Evolutionary conservation across 2,113 vertebrate species (phyloP).

Genomic region (Numenius arquata): DNA sequence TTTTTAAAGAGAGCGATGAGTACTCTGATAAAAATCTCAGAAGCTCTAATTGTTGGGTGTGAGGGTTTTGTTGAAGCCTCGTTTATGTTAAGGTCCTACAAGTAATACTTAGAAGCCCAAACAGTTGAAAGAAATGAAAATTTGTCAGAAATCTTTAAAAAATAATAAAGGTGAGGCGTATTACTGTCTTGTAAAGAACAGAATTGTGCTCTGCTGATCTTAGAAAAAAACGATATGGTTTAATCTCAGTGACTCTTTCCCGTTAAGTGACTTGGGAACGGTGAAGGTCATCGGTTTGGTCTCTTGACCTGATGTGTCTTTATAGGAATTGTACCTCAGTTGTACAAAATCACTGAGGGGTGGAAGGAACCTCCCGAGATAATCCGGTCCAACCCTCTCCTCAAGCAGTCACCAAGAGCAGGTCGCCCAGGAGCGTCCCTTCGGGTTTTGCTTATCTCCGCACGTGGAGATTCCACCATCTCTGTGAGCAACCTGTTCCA

Average conservation of each 20-base stretch:
- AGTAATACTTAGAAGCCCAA: too few relatives aligned
- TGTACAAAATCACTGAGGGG: background rate
- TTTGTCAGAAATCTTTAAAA: too few relatives aligned
- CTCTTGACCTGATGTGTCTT: background rate
- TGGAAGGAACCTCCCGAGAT: background rate
- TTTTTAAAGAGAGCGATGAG: too few relatives aligned
- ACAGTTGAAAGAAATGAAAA: too few relatives aligned
- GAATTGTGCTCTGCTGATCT: too few relatives aligned
- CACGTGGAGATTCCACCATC: background rate
- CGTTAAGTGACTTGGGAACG: background rate
- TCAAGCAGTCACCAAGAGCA: background rate
- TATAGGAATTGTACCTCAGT: background rate
- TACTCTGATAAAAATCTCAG: too few relatives aligned
- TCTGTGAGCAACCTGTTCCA: background rate
- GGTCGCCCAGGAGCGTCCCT: background rate
- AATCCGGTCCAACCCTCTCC: background rate
- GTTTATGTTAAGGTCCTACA: too few relatives aligned
- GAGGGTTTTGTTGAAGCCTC: too few relatives aligned
- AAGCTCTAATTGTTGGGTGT: too few relatives aligned
- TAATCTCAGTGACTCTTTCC: background rate
- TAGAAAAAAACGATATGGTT: too few relatives aligned
- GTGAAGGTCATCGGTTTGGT: background rate
- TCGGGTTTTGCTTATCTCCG: background rate
- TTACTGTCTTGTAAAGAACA: too few relatives aligned
- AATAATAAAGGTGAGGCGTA: too few relatives aligned